Base-by-base conservation (phyloP, 2,797 vertebrate species). In the Oceanodroma leucorhoa region DNA sequence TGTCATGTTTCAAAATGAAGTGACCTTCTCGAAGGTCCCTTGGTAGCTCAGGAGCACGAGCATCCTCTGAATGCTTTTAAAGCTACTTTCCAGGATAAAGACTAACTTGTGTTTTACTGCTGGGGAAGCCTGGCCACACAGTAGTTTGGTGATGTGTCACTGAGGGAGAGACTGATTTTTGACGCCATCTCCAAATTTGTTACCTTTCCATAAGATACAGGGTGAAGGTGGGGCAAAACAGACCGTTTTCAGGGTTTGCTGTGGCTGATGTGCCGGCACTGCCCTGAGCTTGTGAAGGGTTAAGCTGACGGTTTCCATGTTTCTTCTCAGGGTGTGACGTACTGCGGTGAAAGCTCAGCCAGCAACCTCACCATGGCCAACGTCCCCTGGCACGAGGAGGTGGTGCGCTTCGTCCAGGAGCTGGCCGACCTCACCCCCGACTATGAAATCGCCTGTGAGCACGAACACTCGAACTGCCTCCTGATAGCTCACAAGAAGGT, bases 361-460 rank as follows among this genome's bases (percentile, higher is more conserved):
- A 99, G 99, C 97, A 99, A 55, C 77, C 98, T 99, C 64, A 99
- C 99, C 94, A 99, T 99, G 99, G 99, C 99, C 86, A 99, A 99
- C 1, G 98, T 99, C 27, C 99, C 99, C 27, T 99, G 99, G 99
- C 99, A 99, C 3, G 98, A 99, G 90, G 99, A 99, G 71, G 99
- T 99, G 69, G 91, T 99, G 19, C 92, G 78, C 76, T 99, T 99
- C 2, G 98, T 99, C 87, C 97, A 96, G 83, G 99, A 99, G 95
- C 93, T 99, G 94, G 98, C 97, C 0, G 95, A 95, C 87, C 98
- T 99, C 95, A 87, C 99, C 62, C 99, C 99, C 0, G 97, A 98
- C 88, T 99, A 99, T 8, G 98, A 99, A 86, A 98, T 99, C 0
- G 99, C 99, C 10, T 99, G 99, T 5, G 99, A 99, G 75, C 99